Conservation (phyloP, 2,797 vertebrate species). For the Diceros bicornis region DNA sequence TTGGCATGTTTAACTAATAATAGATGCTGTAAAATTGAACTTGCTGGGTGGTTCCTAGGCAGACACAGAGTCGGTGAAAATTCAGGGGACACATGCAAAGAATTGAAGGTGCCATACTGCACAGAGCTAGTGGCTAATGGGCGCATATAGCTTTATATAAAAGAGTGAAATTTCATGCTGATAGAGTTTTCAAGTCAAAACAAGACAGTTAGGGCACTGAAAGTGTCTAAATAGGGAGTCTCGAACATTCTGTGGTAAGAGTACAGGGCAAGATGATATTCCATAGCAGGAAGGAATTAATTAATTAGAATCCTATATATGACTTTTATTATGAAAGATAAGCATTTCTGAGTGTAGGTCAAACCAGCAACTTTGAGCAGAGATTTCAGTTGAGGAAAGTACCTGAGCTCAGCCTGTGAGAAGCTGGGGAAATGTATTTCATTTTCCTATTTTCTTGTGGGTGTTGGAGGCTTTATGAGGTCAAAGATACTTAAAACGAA, state of each 20-base stretch:
- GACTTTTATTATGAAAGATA: not conserved
- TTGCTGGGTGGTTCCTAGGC: not conserved
- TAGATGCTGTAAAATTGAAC: not conserved
- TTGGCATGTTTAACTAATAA: constrained; percentile 14
- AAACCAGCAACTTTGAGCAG: not conserved
- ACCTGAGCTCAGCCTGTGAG: not conserved
- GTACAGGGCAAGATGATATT: not conserved
- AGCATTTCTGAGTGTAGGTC: not conserved
- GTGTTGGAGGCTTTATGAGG: not conserved
- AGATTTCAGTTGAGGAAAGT: constrained; percentile 22
- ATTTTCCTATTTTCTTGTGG: not conserved
- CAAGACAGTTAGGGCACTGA: not conserved
- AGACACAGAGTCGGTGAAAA: not conserved
- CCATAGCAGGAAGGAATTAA: not conserved
- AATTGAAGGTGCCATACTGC: not conserved
- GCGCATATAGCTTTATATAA: not conserved
- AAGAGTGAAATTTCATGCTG: not conserved
- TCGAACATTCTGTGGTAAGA: not conserved
- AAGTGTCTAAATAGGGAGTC: not conserved
- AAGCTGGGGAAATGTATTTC: not conserved
- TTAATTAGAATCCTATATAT: not conserved
- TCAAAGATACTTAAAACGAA: constrained; percentile 10
- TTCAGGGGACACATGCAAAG: not conserved
- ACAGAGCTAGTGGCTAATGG: not conserved
- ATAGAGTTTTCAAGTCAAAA: not conserved